phyloP scores from a whole-genome alignment of 2,888 invertebrate species.

The Acleris sparsana region DNA sequence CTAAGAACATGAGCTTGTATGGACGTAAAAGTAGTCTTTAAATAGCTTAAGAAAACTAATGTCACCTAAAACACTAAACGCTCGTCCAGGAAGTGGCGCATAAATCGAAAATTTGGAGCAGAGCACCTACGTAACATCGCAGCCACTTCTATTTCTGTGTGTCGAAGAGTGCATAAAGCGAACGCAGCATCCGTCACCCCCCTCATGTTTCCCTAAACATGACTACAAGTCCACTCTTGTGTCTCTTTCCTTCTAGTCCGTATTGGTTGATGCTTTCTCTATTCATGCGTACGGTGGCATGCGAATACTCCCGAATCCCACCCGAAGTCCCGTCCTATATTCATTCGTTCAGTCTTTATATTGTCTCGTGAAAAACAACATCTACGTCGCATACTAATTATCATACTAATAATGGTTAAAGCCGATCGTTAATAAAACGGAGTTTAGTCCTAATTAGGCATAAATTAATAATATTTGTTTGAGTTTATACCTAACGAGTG shows the following conservation, averaged over 20 bases:
- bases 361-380: conserved; percentile 51
- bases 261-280: conserved; percentile 43
- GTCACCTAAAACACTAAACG: conserved; percentile 27
- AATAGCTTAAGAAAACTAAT: conserved; percentile 24
- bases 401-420: conserved; percentile 33
- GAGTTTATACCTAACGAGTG: conserved; percentile 8
- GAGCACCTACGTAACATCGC: conserved; percentile 55
- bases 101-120: conserved; percentile 71
- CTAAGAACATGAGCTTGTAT: too few species aligned
- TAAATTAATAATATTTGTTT: conserved; percentile 17
- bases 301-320: conserved; percentile 62
- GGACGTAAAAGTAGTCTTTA: conserved; percentile 7
- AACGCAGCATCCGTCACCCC: conserved; percentile 65
- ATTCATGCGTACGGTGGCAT: conserved; percentile 47
- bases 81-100: conserved; percentile 65
- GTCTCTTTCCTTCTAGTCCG: conserved; percentile 52
- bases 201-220: conserved; percentile 45
- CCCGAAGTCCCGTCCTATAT: conserved; percentile 64
- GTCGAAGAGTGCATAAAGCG: conserved; percentile 43
- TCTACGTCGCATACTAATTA: conserved; percentile 50
- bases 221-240: conserved; percentile 43
- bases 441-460: conserved; percentile 13
- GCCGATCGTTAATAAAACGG: conserved; percentile 13
- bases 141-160: conserved; percentile 69
- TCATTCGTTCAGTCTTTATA: conserved; percentile 50